Evolutionary conservation across 2,888 invertebrate species (phyloP).

Genomic region (Meta bourneti): DNA sequence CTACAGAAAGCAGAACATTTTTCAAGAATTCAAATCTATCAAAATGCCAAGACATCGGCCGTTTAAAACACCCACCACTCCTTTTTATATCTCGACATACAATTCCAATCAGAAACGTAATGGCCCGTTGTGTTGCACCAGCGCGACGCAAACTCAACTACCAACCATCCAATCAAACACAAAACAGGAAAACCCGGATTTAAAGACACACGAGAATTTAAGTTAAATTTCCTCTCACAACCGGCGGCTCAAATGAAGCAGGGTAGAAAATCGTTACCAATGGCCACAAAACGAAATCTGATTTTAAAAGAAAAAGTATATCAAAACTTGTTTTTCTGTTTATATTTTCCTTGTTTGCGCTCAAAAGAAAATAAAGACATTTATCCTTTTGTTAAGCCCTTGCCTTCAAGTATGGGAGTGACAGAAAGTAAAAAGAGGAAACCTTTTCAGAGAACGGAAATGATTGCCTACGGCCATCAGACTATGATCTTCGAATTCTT

Average conservation of each 20-base stretch:
- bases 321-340: slow-evolving; percentile 7
- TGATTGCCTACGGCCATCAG: neutral
- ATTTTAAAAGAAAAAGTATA: slow-evolving; percentile 18
- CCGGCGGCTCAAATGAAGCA: neutral
- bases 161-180: too few relatives aligned
- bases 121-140: too few relatives aligned
- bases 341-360: slow-evolving; percentile 31
- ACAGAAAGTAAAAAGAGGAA: neutral
- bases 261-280: neutral
- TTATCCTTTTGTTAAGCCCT: slow-evolving; percentile 36
- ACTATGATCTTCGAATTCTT: neutral
- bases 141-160: too few relatives aligned
- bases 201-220: neutral
- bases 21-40: too few relatives aligned
- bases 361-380: slow-evolving; percentile 38
- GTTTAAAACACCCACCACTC: too few relatives aligned
- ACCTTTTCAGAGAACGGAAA: neutral
- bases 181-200: neutral
- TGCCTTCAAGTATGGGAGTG: slow-evolving; percentile 4
- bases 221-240: neutral
- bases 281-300: slow-evolving; percentile 11
- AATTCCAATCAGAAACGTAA: too few relatives aligned
- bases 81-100: too few relatives aligned
- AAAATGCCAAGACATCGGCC: too few relatives aligned
- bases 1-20: too few relatives aligned